phyloP scores from a whole-genome alignment of 1,140 invertebrate genomes.

The Dendroctonus valens region DNA sequence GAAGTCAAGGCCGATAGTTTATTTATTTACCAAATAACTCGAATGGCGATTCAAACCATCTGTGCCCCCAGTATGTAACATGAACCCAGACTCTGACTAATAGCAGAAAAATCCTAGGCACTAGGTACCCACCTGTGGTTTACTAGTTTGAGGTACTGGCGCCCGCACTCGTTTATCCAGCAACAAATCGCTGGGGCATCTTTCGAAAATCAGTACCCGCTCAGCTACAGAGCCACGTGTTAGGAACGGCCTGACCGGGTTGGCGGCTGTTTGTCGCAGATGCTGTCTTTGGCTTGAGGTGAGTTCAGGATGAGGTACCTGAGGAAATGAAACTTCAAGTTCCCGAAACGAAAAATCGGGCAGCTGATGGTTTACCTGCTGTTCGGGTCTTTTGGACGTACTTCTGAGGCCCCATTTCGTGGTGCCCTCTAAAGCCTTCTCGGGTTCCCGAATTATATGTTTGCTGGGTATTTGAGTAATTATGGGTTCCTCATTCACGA shows the following conservation, averaged over 20 bases:
- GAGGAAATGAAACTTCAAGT: not conserved
- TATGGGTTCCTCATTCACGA: conserved; percentile 59
- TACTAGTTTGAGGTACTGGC: conserved; percentile 55
- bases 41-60: too few species aligned
- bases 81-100: too few species aligned
- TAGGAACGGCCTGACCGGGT: conserved; percentile 80
- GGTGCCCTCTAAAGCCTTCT: conserved; percentile 35
- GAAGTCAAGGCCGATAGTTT: too few species aligned
- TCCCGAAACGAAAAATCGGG: not conserved
- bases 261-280: conserved; percentile 53
- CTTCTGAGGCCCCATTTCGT: conserved; percentile 50
- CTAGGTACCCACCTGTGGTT: conserved; percentile 62
- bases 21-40: not conserved
- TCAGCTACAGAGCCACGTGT: conserved; percentile 89
- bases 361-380: conserved; percentile 46
- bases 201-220: conserved; percentile 86
- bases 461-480: conserved; percentile 32
- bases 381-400: conserved; percentile 43
- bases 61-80: too few species aligned
- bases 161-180: conserved; percentile 66
- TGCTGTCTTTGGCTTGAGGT: conserved; percentile 66
- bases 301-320: conserved; percentile 63
- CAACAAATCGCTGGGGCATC: conserved; percentile 78
- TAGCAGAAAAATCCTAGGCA: too few species aligned
- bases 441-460: conserved; percentile 39